These are phyloP conservation scores for Atta cephalotes DNA, from an alignment of 1,140 invertebrate species.

Conservation along the genomic window DNA sequence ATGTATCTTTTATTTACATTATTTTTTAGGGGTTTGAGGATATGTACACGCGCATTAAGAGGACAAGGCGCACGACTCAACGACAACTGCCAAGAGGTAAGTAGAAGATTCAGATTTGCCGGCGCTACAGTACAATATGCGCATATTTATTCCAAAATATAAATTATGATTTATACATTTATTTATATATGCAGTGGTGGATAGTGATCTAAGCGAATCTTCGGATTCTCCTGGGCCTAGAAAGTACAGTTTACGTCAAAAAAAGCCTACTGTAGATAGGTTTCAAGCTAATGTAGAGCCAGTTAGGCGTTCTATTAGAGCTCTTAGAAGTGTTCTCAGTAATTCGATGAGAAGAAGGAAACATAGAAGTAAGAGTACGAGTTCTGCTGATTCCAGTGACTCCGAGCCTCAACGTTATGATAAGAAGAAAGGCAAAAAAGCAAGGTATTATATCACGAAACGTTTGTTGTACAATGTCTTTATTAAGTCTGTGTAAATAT, in stretches of 20 bases:
- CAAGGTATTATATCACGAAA: constrained; percentile 74
- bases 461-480: not conserved
- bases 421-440: constrained; percentile 85
- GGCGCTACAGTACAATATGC: not conserved
- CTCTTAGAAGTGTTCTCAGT: constrained; percentile 82
- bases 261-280: constrained; percentile 86
- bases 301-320: constrained; percentile 83
- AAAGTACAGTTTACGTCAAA: constrained; percentile 86
- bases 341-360: constrained; percentile 84
- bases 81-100: constrained; percentile 83
- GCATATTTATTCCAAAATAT: not conserved
- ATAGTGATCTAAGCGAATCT: constrained; percentile 85
- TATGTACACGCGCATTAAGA: constrained; percentile 89
- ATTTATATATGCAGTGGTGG: constrained; percentile 67
- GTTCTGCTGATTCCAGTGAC: constrained; percentile 83
- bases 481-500: too few relatives aligned
- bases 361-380: constrained; percentile 83
- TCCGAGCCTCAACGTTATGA: constrained; percentile 85
- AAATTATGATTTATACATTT: not conserved
- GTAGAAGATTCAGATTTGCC: constrained; percentile 74
- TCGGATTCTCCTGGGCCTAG: constrained; percentile 84
- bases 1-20: constrained; percentile 20
- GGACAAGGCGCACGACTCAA: constrained; percentile 85
- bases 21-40: constrained; percentile 85
- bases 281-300: constrained; percentile 86